Evolutionary conservation across 2,888 invertebrate species (phyloP).

Genomic region (Prenolepis imparis): DNA sequence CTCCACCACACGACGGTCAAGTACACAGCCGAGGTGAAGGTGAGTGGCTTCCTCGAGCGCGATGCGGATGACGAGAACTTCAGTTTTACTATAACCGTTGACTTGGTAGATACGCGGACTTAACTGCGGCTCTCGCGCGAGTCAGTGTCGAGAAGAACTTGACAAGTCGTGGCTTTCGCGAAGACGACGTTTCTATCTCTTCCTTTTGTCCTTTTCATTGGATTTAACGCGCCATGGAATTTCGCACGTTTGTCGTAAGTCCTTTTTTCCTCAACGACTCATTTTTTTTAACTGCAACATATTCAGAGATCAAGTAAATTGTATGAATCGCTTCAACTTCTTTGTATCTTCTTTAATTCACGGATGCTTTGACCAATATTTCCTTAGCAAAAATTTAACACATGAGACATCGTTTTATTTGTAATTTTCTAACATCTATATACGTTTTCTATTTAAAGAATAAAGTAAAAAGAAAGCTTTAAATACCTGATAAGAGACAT

Average conservation of each 20-base stretch:
- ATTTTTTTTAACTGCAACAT: background rate
- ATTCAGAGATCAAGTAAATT: background rate
- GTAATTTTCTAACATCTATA: background rate
- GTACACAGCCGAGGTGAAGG: conserved; percentile 61
- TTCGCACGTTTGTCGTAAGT: conserved; percentile 82
- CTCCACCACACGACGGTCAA: conserved; percentile 36
- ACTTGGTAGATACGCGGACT: conserved; percentile 72
- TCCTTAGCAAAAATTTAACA: background rate
- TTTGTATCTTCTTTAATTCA: background rate
- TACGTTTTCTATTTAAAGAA: background rate
- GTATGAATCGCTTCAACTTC: background rate
- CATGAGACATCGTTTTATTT: background rate
- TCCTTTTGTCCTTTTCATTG: background rate
- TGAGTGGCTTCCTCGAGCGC: conserved; percentile 68
- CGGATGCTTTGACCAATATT: background rate
- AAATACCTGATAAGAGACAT: background rate
- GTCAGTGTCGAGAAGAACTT: conserved; percentile 17
- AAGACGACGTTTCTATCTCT: conserved; percentile 8
- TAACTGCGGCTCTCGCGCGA: conserved; percentile 15
- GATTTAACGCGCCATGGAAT: conserved; percentile 75
- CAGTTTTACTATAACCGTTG: conserved; percentile 84
- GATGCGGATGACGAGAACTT: conserved; percentile 78
- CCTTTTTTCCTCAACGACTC: background rate
- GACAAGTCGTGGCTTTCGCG: background rate
- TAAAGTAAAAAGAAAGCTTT: background rate